These are phyloP conservation scores for Ethmia dodecea DNA, from an alignment of 2,888 invertebrate species.

Conservation along the genomic window DNA sequence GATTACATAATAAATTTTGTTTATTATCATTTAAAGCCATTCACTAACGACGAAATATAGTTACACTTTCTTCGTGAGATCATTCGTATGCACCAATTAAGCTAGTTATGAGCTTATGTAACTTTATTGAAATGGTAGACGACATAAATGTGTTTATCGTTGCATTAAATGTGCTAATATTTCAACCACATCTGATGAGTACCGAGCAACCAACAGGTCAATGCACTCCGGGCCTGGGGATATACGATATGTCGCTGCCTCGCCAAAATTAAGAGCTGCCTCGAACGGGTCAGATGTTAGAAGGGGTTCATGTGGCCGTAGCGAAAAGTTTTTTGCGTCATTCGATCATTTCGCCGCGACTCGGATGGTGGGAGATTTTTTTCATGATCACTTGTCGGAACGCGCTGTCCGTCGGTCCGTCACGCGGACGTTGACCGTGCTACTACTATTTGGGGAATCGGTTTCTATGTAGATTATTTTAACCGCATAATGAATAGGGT, in stretches of 20 bases:
- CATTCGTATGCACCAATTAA: too few relatives aligned
- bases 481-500: too few relatives aligned
- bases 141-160: too few relatives aligned
- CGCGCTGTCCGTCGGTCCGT: slow-evolving; percentile 51
- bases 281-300: slow-evolving; percentile 42
- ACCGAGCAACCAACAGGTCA: slow-evolving; percentile 34
- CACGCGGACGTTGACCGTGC: slow-evolving; percentile 68
- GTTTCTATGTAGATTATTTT: slow-evolving; percentile 35
- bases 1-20: too few relatives aligned
- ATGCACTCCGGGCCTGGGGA: slow-evolving; percentile 36
- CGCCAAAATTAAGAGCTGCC: slow-evolving; percentile 37
- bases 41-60: too few relatives aligned
- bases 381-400: slow-evolving; percentile 60
- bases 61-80: too few relatives aligned
- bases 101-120: too few relatives aligned
- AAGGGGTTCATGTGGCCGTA: slow-evolving; percentile 37
- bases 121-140: too few relatives aligned
- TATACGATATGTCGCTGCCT: slow-evolving; percentile 49
- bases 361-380: slow-evolving; percentile 49
- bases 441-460: slow-evolving; percentile 55
- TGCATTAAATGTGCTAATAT: too few relatives aligned
- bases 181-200: not conserved
- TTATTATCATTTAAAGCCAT: too few relatives aligned
- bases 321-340: slow-evolving; percentile 62
- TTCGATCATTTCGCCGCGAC: slow-evolving; percentile 57